phyloP scores from a whole-genome alignment of 1,140 invertebrate species.

The Stegodyphus mimosarum region DNA sequence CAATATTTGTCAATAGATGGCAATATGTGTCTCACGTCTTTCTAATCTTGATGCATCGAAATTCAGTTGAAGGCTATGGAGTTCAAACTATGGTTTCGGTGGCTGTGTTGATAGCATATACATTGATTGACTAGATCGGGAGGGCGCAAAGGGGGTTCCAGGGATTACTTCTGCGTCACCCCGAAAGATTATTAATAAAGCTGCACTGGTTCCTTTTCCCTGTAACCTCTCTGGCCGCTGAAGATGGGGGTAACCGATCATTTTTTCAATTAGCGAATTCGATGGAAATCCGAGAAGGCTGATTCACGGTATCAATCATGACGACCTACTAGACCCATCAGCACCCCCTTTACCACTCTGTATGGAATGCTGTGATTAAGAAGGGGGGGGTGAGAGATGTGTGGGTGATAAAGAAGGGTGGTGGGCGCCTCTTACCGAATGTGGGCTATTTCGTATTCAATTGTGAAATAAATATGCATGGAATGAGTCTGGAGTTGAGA shows the following conservation, averaged over 20 bases:
- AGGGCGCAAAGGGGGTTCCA: not conserved
- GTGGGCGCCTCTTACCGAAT: too few species aligned
- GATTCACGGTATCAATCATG: slow-evolving; percentile 31
- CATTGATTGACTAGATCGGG: not conserved
- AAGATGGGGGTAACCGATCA: not conserved
- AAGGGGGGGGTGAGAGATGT: not conserved
- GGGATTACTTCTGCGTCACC: slow-evolving; percentile 41
- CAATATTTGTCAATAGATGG: not conserved
- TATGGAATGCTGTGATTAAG: slow-evolving; percentile 34
- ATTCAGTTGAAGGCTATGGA: not conserved
- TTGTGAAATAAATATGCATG: not conserved
- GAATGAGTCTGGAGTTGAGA: not conserved
- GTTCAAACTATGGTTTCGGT: not conserved
- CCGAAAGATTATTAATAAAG: slow-evolving; percentile 40
- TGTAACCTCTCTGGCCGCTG: not conserved
- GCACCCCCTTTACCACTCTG: not conserved
- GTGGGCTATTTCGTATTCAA: slow-evolving; percentile 7
- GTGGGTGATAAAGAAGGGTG: not conserved
- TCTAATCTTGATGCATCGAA: not conserved
- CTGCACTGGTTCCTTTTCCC: slow-evolving; percentile 4
- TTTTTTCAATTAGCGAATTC: slow-evolving; percentile 55
- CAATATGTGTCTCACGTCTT: not conserved
- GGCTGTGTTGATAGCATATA: not conserved
- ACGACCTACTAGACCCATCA: too few species aligned
- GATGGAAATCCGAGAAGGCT: slow-evolving; percentile 35